These are phyloP conservation scores for Athrips mouffetella DNA, from an alignment of 2,888 invertebrate species.

Conservation along the genomic window DNA sequence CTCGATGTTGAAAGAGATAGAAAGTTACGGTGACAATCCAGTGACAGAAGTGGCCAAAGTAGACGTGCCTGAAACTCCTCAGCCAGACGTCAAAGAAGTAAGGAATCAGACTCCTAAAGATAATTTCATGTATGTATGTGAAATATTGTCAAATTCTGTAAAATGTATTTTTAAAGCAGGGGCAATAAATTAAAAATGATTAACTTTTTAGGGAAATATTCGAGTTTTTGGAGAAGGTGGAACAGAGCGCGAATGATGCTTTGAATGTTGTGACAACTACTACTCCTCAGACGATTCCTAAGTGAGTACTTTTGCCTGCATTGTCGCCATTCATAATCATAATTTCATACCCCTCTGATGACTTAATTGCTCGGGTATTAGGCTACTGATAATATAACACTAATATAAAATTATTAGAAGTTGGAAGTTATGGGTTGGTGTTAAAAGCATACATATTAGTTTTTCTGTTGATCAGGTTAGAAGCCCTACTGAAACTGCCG, in stretches of 20 bases:
- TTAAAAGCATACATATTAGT: constrained; percentile 1
- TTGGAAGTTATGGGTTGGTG: too few relatives aligned
- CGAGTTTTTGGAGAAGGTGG: constrained; percentile 82
- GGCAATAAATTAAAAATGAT: neutral
- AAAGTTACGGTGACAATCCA: constrained; percentile 66
- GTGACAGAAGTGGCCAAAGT: constrained; percentile 41
- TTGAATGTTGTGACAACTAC: constrained; percentile 61
- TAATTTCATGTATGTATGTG: constrained; percentile 58
- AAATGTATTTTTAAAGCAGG: too few relatives aligned
- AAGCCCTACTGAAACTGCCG: constrained; percentile 74
- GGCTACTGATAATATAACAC: too few relatives aligned
- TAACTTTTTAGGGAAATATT: constrained; percentile 78
- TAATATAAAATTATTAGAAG: too few relatives aligned
- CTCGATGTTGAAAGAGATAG: constrained; percentile 73
- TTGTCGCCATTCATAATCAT: too few relatives aligned
- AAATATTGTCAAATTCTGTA: neutral
- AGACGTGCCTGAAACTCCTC: constrained; percentile 32
- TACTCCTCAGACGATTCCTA: constrained; percentile 60
- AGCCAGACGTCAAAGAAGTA: constrained; percentile 26
- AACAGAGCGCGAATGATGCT: constrained; percentile 74
- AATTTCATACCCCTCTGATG: too few relatives aligned
- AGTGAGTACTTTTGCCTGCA: constrained; percentile 49
- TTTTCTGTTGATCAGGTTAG: constrained; percentile 56
- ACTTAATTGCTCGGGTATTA: too few relatives aligned
- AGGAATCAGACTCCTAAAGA: constrained; percentile 50